Conservation (phyloP, 2,888 invertebrate species). For the Sesamia inferens region DNA sequence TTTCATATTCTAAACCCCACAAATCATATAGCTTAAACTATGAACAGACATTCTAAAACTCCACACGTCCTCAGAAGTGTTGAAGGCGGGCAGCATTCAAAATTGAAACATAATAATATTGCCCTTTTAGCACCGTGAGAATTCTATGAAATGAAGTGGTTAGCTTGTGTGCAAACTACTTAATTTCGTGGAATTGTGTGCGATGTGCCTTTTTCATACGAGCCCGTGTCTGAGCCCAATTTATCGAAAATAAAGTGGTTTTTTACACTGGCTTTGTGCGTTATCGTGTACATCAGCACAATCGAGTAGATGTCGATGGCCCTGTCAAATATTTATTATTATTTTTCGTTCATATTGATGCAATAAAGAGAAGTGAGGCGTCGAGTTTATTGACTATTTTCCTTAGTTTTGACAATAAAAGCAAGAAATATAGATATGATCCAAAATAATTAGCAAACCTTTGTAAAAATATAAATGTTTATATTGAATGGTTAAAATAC, state of each 20-base stretch:
- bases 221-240: constrained; percentile 40
- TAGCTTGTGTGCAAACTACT: constrained; percentile 1
- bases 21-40: constrained; percentile 27
- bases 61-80: constrained; percentile 33
- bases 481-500: not conserved
- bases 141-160: constrained; percentile 45
- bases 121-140: constrained; percentile 33
- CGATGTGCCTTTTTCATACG: constrained; percentile 37
- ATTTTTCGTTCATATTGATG: constrained; percentile 12
- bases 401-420: not conserved
- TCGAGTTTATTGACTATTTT: not conserved
- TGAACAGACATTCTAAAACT: constrained; percentile 30
- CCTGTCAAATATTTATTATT: constrained; percentile 32
- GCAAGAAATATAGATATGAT: not conserved
- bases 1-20: constrained; percentile 17
- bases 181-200: no score
- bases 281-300: constrained; percentile 32
- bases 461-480: not conserved
- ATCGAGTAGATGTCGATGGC: constrained; percentile 38
- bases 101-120: constrained; percentile 50
- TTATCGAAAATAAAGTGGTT: constrained; percentile 46
- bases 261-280: constrained; percentile 30
- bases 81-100: constrained; percentile 48
- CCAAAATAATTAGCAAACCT: not conserved
- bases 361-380: constrained; percentile 6